A percentile compares a stretch with the other conserved stretches of the same genome.
Evolutionary conservation across 2,888 invertebrate genomes (phyloP).

Genomic region (Eupithecia exiguata): DNA sequence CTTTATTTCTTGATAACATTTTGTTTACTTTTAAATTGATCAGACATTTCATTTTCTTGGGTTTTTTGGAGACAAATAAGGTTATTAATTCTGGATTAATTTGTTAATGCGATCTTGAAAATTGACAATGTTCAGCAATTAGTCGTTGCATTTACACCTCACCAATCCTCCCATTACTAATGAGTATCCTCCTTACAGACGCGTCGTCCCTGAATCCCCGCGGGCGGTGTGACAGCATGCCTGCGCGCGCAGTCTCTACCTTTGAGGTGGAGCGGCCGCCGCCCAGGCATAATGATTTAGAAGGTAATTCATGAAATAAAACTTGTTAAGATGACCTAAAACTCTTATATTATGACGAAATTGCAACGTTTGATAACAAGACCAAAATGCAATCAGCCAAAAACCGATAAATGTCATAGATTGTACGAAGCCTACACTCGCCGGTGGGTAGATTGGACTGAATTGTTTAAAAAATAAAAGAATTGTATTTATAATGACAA

Average conservation of each 20-base stretch:
- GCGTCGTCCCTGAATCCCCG: conserved; percentile 70
- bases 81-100: not conserved
- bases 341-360: too few species aligned
- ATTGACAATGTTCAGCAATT: not conserved
- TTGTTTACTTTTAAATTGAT: not conserved
- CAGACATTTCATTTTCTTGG: not conserved
- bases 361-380: too few species aligned
- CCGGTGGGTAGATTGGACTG: too few species aligned
- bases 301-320: conserved; percentile 43
- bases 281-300: conserved; percentile 68
- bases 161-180: not conserved
- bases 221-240: conserved; percentile 93
- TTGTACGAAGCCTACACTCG: too few species aligned
- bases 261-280: conserved; percentile 86
- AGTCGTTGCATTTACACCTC: not conserved
- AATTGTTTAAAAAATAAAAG: too few species aligned
- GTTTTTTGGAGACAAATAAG: not conserved
- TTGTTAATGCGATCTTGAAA: not conserved
- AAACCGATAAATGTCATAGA: too few species aligned
- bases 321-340: too few species aligned
- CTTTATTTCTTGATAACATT: not conserved
- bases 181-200: conserved; percentile 63
- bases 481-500: too few species aligned
- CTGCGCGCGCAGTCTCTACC: conserved; percentile 85
- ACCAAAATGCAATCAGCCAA: too few species aligned